Evolutionary conservation across 1,140 invertebrate genomes (phyloP).

Genomic region (Bilobella aurantiaca): DNA sequence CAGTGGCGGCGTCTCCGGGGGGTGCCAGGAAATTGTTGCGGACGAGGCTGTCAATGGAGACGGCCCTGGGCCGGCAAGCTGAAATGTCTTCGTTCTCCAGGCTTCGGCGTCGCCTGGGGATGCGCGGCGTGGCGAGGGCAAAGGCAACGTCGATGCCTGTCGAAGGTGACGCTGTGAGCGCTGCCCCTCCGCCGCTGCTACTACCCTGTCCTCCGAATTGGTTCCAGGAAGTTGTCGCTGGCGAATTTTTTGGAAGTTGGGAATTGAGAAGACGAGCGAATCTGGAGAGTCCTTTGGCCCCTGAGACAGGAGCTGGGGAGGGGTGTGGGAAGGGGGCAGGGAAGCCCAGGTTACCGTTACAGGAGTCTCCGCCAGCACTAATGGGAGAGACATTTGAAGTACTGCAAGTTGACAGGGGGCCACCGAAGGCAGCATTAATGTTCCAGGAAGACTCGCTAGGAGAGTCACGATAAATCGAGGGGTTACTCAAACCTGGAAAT

Average conservation of each 20-base stretch:
- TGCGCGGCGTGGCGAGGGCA: conserved; percentile 39
- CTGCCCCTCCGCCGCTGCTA: neutral
- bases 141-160: neutral
- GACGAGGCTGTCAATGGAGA: conserved; percentile 19
- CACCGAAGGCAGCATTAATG: neutral
- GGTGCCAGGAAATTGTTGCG: conserved; percentile 10
- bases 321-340: neutral
- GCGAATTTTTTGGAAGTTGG: neutral
- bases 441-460: neutral
- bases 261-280: conserved; percentile 55
- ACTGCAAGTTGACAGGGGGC: neutral
- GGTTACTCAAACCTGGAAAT: conserved; percentile 13
- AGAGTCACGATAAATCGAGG: conserved; percentile 12
- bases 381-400: neutral
- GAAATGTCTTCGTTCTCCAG: conserved; percentile 19
- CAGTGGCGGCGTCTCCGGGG: neutral
- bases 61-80: conserved; percentile 9
- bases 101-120: conserved; percentile 13
- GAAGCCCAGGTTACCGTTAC: neutral
- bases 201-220: neutral
- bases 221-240: neutral
- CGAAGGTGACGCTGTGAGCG: neutral
- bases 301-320: neutral
- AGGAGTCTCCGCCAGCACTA: neutral
- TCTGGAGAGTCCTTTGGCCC: conserved; percentile 49